Conservation (phyloP, 2,797 vertebrate genomes). For the Bucorvus abyssinicus region DNA sequence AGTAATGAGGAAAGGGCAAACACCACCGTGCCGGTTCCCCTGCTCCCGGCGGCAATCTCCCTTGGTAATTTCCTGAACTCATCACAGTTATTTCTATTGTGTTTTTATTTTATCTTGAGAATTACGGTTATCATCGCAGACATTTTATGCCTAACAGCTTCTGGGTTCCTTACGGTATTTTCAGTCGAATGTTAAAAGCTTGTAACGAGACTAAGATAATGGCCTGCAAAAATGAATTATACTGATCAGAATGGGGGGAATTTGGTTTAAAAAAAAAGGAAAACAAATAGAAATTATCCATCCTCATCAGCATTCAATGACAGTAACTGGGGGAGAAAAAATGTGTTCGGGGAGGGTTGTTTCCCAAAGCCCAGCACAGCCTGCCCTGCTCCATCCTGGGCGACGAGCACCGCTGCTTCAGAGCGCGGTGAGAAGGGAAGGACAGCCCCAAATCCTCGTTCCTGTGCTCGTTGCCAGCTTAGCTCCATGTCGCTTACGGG, state of each 20-base stretch:
- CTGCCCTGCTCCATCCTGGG: rapidly evolving
- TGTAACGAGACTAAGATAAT: constrained; percentile 1
- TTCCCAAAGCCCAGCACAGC: neutral
- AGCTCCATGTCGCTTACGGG: rapidly evolving
- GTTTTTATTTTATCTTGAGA: neutral
- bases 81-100: neutral
- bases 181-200: neutral
- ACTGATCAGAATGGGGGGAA: constrained; percentile 12
- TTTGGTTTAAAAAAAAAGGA: neutral
- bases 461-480: neutral
- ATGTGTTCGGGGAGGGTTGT: neutral
- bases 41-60: neutral
- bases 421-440: neutral
- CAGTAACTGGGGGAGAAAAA: neutral
- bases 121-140: neutral
- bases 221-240: neutral
- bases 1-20: neutral
- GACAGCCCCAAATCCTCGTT: neutral
- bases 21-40: rapidly evolving
- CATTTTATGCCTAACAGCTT: neutral
- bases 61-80: neutral
- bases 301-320: constrained; percentile 17
- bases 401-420: rapidly evolving
- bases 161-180: neutral
- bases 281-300: constrained; percentile 20